Evolutionary conservation across 2,797 vertebrate genomes (phyloP), one percentile per base, ranked within the genome.

Genomic region (Sebastes hubbsi): DNA sequence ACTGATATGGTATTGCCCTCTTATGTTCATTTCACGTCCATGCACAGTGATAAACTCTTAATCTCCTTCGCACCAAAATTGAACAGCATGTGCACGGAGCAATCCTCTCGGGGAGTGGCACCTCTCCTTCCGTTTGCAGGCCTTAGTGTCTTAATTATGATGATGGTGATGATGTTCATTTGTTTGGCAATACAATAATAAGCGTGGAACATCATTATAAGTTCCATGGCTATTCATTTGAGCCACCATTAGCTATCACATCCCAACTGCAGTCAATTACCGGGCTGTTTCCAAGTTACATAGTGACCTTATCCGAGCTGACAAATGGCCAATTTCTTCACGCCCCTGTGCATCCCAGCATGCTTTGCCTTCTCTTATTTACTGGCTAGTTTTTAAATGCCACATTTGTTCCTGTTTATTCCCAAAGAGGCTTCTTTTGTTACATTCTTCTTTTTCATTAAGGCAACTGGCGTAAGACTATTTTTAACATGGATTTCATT

Each of bases 231-330:
- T 81, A 83, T 85, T 73, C 58, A 82, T 79, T 63, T 36, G 60
- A 84, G 54, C 65, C 75, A 22, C 66, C 16, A 74, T 77, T 86
- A 84, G 83, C 78, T 73, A 36, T 72, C 76, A 61, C 79, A 6
- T 78, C 67, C 72, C 34, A 61, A 85, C 69, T 84, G 78, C 88
- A 87, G 91, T 92, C 86, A 91, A 93, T 95, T 94, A 93, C 75
- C 4, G 66, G 42, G 83, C 73, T 56, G 72, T 75, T 86, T 77
- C 63, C 32, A 72, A 91, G 89, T 89, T 90, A 88, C 88, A 90
- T 68, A 62, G 81, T 94, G 94, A 94, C 93, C 94, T 94, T 94
- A 91, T 93, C 92, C 86, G 24, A 86, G 80, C 88, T 94, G 94
- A 95, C 91, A 94, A 94, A 95, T 89, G 86, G 85, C 80, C 89